Base-by-base conservation (phyloP, 2,888 invertebrate genomes). In the Dastarcus helophoroides region DNA sequence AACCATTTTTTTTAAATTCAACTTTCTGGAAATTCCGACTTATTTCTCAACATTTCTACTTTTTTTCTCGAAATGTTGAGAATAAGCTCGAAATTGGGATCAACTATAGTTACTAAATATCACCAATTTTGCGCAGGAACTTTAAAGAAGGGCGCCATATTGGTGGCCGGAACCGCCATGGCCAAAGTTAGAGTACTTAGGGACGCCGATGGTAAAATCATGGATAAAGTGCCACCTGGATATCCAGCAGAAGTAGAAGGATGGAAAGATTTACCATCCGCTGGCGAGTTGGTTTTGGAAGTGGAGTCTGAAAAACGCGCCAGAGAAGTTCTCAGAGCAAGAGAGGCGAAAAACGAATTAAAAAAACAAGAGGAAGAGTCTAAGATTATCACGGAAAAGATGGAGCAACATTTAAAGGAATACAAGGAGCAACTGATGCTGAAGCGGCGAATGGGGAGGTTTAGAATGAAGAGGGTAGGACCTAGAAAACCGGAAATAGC, bases 211-310 rank as follows among this genome's bases (percentile, higher is more conserved):
- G 86, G 88, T 0, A 60, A 66, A 2, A 59, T 69, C 0, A 39
- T 93, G 2, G 60, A 65, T 4, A 63, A 69, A 46, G 91, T 84
- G 0, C 61, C 70, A n/a, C 89, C 93, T 0, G 73, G 85, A 1
- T 74, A 75, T 2, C 85, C 94, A 0, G 86, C 79, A 0, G 81
- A 85, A 53, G 76, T 94, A 28, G 70, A 83, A 27, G 97, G 97
- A 3, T 98, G 97, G 97, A 73, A 76, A 40, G 80, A 81, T 40
- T 52, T 95, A 40, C 97, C 97, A 0, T 56, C 76, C 0, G 86
- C 93, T 7, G 98, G 98, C 0, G 91, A 94, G 43, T 65, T 73
- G 29, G 77, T 95, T 17, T 60, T 91, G 4, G 80, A 95, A 65
- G 89, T 91, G 3, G 71, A 55, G 36, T 44, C 46, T 3, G 60